Evolutionary conservation across 2,888 invertebrate genomes (phyloP), one percentile per base, ranked within the genome.

Genomic region (Drosophila cognata): DNA sequence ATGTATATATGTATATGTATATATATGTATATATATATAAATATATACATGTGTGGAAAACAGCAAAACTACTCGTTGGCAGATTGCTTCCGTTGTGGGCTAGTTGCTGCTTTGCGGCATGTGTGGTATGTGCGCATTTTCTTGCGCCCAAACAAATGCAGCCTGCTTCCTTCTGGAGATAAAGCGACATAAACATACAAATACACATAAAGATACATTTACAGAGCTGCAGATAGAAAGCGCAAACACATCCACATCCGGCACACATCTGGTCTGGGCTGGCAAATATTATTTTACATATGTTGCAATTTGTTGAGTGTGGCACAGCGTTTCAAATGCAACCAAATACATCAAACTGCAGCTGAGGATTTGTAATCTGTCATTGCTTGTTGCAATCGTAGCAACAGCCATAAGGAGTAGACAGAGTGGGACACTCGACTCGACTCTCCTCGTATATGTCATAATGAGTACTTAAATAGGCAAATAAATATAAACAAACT

Each of bases 1-100:
- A 29, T 43, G 1, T n/a, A 29, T 5, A 51, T 10, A 53, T 25
- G 4, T 21, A 13, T 11, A 25, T 18, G 8, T 58, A 38, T 43
- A 10, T 33, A 33, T 33, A 10, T 10, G 0, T 31, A 31, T 10
- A 2, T 31, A 3, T 33, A 21, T 21, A 21, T 21, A 21, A 3
- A 52, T 21, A 5, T n/a, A n/a, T 18, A 18, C 55, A 46, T 50
- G 33, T 31, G n/a, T n/a, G 35, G 16, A 7, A 28, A 35, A n/a
- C 25, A 6, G 46, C 8, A 16, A 28, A 43, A 13, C 16, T 13
- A n/a, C 16, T 33, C 11, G 41, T 36, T 48, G 62, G 52, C 65
- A 65, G 65, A 79, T 75, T 71, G 60, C 57, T 71, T 79, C 66
- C 70, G 65, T n/a, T 50, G 48, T 29, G 36, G 35, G 11, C 35